These are phyloP conservation scores for Mormyrops attenuatus DNA, from an alignment of 2,797 vertebrate genomes.

Conservation along the genomic window DNA sequence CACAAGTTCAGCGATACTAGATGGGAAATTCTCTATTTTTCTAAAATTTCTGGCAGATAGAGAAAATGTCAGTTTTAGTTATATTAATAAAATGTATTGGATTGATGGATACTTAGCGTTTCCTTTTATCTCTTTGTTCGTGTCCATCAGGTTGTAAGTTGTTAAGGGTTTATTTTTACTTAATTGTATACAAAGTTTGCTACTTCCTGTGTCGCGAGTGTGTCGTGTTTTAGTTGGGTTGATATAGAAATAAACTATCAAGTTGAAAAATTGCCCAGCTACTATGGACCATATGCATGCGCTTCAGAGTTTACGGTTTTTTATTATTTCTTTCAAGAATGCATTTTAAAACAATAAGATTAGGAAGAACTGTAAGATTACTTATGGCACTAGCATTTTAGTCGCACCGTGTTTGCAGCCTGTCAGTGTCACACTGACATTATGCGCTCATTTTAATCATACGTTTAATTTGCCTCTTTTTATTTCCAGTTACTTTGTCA, in stretches of 20 bases:
- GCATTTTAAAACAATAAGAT: not conserved
- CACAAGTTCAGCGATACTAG: not conserved
- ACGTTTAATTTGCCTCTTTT: not conserved
- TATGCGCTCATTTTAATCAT: not conserved
- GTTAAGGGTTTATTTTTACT: not conserved
- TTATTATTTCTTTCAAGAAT: not conserved
- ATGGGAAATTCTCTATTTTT: not conserved
- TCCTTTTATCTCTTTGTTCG: not conserved
- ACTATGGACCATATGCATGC: not conserved
- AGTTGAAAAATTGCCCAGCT: not conserved
- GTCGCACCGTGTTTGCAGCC: not conserved
- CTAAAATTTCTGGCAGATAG: not conserved
- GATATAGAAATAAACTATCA: not conserved
- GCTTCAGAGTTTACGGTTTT: not conserved
- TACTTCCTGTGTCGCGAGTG: not conserved
- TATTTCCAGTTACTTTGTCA: slow-evolving; percentile 74
- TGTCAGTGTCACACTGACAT: not conserved
- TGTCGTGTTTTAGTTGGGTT: not conserved
- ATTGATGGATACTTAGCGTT: not conserved
- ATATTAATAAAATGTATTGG: not conserved
- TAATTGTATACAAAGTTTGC: not conserved
- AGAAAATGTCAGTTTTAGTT: not conserved
- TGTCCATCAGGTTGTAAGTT: not conserved
- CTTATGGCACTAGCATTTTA: not conserved
- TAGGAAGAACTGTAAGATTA: not conserved